Conservation (phyloP, 1,140 invertebrate genomes). For the Triops longicaudatus region DNA sequence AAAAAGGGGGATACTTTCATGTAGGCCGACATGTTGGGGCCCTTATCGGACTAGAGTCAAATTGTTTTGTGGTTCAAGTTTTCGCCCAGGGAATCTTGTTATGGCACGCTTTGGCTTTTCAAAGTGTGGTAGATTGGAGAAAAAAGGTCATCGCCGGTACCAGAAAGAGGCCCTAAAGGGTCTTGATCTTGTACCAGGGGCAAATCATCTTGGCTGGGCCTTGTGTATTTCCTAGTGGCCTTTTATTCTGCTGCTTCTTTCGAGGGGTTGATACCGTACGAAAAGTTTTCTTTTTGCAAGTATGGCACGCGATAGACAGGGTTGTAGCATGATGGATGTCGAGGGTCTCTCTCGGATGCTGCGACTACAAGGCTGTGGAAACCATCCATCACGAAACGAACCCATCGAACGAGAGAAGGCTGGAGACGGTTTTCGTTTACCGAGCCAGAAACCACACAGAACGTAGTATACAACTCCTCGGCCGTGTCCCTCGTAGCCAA, state of each 20-base stretch:
- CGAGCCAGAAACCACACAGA: neutral
- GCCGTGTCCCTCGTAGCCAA: neutral
- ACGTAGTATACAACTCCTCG: neutral
- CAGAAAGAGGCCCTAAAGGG: neutral
- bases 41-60: neutral
- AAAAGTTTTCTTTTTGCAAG: neutral
- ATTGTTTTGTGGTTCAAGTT: neutral
- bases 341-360: slow-evolving; percentile 9
- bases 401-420: neutral
- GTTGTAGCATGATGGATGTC: slow-evolving; percentile 1
- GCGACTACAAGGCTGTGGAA: slow-evolving; percentile 10
- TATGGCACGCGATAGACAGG: neutral
- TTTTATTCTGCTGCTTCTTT: neutral
- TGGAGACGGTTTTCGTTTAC: neutral
- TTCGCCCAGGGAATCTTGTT: too few relatives aligned
- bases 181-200: neutral
- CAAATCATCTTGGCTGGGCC: neutral
- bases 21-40: neutral
- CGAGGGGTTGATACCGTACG: neutral
- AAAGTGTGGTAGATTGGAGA: too few relatives aligned
- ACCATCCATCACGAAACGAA: neutral
- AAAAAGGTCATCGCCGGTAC: neutral
- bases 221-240: neutral
- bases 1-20: neutral
- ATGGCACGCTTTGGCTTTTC: too few relatives aligned